These are phyloP conservation scores for Chydorus sphaericus DNA, from an alignment of 2,888 invertebrate genomes.

Conservation along the genomic window DNA sequence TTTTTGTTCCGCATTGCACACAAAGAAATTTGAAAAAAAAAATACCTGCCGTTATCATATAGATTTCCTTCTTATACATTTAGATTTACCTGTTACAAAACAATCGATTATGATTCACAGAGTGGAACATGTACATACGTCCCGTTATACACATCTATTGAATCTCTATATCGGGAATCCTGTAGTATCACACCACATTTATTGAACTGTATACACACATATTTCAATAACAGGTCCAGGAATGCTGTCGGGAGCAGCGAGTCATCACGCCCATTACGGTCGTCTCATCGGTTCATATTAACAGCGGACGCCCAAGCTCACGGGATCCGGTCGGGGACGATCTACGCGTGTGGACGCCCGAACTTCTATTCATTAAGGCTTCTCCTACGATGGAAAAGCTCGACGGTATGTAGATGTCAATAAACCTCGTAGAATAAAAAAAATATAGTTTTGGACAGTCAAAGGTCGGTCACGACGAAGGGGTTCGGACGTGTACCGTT, in stretches of 20 bases:
- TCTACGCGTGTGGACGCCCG: slow-evolving; percentile 73
- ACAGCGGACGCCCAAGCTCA: slow-evolving; percentile 2
- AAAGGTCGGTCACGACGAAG: too few species aligned
- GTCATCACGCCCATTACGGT: slow-evolving; percentile 8
- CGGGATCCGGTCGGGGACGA: slow-evolving; percentile 48
- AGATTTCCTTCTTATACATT: too few species aligned
- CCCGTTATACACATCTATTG: too few species aligned
- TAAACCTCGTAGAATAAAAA: slow-evolving; percentile 24
- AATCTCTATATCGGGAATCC: too few species aligned
- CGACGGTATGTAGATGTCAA: slow-evolving; percentile 46
- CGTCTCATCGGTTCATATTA: slow-evolving; percentile 10
- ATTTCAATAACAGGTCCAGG: background rate
- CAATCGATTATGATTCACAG: too few species aligned
- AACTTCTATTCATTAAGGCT: slow-evolving; percentile 68
- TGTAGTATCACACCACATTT: background rate
- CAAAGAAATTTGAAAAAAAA: too few species aligned
- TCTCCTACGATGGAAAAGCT: slow-evolving; percentile 80
- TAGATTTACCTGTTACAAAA: too few species aligned
- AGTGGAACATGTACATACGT: too few species aligned
- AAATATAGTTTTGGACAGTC: too few species aligned
- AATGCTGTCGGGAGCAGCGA: background rate
- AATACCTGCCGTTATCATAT: too few species aligned
- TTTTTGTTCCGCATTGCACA: too few species aligned
- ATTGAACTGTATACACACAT: background rate
- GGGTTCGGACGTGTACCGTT: too few species aligned